These are phyloP conservation scores for Psittacula echo DNA, from an alignment of 2,797 vertebrate genomes.

Conservation along the genomic window DNA sequence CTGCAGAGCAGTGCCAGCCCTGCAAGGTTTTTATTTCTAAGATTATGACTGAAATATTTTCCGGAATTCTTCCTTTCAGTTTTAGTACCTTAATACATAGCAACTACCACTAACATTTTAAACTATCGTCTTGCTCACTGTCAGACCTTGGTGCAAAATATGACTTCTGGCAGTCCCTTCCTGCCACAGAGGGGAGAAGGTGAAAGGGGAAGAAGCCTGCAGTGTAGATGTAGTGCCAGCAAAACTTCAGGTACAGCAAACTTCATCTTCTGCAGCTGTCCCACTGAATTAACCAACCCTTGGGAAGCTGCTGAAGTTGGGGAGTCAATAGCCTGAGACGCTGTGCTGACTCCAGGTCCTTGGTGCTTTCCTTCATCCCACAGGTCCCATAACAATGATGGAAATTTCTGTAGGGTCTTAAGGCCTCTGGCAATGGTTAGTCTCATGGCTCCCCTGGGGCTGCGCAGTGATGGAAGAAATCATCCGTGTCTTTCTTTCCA, in stretches of 20 bases:
- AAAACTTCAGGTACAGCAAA: background rate
- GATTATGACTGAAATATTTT: constrained; percentile 32
- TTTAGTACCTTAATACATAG: background rate
- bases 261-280: background rate
- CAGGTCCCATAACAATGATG: background rate
- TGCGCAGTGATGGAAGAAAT: background rate
- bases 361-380: accelerated
- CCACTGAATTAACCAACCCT: background rate
- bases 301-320: background rate
- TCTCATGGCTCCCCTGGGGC: background rate
- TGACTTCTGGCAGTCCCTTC: background rate
- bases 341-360: accelerated
- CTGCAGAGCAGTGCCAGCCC: background rate
- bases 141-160: background rate
- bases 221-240: accelerated
- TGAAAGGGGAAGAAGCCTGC: background rate
- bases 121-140: background rate
- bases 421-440: background rate
- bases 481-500: background rate
- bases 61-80: background rate
- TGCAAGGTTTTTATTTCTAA: constrained; percentile 18
- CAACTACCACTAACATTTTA: background rate
- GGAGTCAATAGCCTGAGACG: background rate
- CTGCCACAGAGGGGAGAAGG: background rate
- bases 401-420: background rate